Evolutionary conservation across 2,113 vertebrate genomes (phyloP).

Genomic region (Nematolebias whitei): DNA sequence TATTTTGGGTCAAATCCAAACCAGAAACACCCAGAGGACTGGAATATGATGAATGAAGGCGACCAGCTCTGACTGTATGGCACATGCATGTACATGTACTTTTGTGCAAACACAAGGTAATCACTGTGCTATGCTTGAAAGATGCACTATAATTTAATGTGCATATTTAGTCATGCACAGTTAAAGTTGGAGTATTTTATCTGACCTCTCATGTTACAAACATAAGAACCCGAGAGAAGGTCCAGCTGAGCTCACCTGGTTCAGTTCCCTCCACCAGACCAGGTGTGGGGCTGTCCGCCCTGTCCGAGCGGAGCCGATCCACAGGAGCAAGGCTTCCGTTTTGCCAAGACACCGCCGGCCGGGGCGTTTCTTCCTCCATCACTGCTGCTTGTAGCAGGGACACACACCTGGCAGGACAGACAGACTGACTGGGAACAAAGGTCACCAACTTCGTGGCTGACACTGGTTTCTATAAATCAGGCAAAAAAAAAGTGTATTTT

Average conservation of each 20-base stretch:
- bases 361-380: conserved; percentile 87
- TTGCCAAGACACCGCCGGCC: conserved; percentile 79
- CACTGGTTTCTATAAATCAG: too few relatives aligned
- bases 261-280: conserved; percentile 93
- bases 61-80: too few relatives aligned
- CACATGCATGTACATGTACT: too few relatives aligned
- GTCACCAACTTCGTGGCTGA: conserved; percentile 11
- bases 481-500: too few relatives aligned
- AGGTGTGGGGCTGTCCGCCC: conserved; percentile 91
- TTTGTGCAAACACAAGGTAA: too few relatives aligned
- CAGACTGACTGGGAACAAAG: conserved; percentile 21
- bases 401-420: conserved; percentile 43
- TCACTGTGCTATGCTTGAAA: too few relatives aligned
- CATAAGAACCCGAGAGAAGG: not conserved
- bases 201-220: not conserved
- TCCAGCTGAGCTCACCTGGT: conserved; percentile 82
- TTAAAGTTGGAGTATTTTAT: too few relatives aligned
- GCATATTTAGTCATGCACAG: too few relatives aligned
- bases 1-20: too few relatives aligned
- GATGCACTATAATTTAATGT: too few relatives aligned
- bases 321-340: conserved; percentile 79
- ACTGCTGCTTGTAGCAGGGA: conserved; percentile 26
- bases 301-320: conserved; percentile 80
- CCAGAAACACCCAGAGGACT: too few relatives aligned
- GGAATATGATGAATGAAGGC: too few relatives aligned